A percentile compares a stretch with the other conserved stretches of the same genome.
Evolutionary conservation across 2,888 invertebrate genomes (phyloP).

Genomic region (Helobdella robusta): DNA sequence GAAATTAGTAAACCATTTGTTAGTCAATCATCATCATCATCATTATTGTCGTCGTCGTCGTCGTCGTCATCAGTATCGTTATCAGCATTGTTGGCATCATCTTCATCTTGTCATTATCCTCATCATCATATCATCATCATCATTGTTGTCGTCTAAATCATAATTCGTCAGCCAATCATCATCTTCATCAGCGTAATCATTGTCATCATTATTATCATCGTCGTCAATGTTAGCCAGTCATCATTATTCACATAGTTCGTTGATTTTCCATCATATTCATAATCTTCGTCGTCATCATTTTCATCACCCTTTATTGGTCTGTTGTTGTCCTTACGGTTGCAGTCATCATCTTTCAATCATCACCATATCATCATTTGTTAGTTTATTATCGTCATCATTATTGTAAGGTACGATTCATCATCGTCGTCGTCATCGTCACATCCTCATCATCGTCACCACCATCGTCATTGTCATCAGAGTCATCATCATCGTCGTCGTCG

Average conservation of each 20-base stretch:
- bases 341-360: too few relatives aligned
- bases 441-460: too few relatives aligned
- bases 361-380: too few relatives aligned
- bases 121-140: slow-evolving; percentile 20
- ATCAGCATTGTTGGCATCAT: slow-evolving; percentile 29
- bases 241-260: slow-evolving; percentile 12
- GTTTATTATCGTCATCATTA: too few relatives aligned
- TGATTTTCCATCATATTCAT: not conserved
- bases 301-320: too few relatives aligned
- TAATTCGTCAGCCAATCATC: too few relatives aligned
- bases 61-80: slow-evolving; percentile 19
- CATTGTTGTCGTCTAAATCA: slow-evolving; percentile 12
- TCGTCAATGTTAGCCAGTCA: slow-evolving; percentile 10
- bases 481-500: too few relatives aligned
- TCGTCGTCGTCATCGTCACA: too few relatives aligned
- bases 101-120: slow-evolving; percentile 30
- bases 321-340: too few relatives aligned
- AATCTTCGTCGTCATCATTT: slow-evolving; percentile 19
- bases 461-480: too few relatives aligned
- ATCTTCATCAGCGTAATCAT: slow-evolving; percentile 17
- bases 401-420: too few relatives aligned
- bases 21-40: slow-evolving; percentile 15
- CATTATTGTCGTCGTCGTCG: slow-evolving; percentile 19
- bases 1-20: too few relatives aligned
- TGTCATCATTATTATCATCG: slow-evolving; percentile 15